Base-by-base conservation (phyloP, 2,888 invertebrate species). In the Tridacna crocea region DNA sequence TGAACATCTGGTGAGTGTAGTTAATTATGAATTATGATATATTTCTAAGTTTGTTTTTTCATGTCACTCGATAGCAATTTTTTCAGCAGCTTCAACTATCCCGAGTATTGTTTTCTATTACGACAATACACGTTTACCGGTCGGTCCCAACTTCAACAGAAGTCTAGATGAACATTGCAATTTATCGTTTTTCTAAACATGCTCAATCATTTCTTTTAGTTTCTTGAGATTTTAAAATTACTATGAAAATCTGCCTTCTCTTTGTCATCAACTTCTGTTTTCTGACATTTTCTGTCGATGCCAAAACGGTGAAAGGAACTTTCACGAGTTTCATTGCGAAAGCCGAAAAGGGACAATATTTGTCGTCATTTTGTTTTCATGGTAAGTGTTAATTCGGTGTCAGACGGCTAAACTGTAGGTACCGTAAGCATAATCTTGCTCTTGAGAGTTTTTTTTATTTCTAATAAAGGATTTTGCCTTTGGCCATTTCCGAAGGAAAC, bases 321-420 rank as follows among this genome's bases (percentile, higher is more conserved):
- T 84, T 91, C 36, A 89, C 88, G 15, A 88, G 90, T 24, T 63
- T 73, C 11, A 27, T 80, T 15, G 89, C 92, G 0, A 84, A 88
- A 48, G 75, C 78, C 51, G 90, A 88, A 61, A 87, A 85, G 63
- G 93, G 93, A 11, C 92, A 92, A 65, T 92, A 92, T 81, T 75
- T 93, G 26, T 89, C 92, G 13, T 90, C 92, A 4, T 93, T 92
- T 81, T 91, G 91, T 79, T 93, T 92, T 83, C 92, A 92, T 82
- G 93, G 93, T 93, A 87, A 87, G 79, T 75, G 24, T 0, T 58
- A 19, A 24, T 19, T 3, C 11, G 12, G 46, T 27, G 24, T 4
- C 65, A 26, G n/a, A 8, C 48, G 8, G 26, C n/a, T 55, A n/a
- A 3, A 36, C 8, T 36, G 36, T 36, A 36, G 36, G 10, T 55